Conservation (phyloP, 2,888 invertebrate species). For the Tetragnatha montana region DNA sequence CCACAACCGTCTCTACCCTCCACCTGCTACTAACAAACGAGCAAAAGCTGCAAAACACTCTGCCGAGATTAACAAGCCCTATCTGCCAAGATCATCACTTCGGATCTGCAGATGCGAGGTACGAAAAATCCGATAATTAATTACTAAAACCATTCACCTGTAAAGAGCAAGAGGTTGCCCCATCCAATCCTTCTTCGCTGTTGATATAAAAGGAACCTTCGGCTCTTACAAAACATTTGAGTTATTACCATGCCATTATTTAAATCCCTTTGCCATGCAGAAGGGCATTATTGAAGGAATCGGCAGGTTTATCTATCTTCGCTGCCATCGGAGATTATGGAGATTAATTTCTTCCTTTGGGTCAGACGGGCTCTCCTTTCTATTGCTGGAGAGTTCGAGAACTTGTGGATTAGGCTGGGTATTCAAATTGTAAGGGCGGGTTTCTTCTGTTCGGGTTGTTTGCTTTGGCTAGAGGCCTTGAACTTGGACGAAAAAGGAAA, state of each 20-base stretch:
- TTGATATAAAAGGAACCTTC: constrained; percentile 5
- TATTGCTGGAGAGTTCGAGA: background rate
- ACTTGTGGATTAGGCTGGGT: background rate
- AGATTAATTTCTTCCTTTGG: constrained; percentile 25
- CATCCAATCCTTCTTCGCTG: background rate
- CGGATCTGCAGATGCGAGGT: constrained; percentile 7
- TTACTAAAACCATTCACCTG: constrained; percentile 32
- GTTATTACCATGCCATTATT: constrained; percentile 24
- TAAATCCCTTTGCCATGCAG: constrained; percentile 27
- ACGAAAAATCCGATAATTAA: constrained; percentile 35
- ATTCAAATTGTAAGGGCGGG: background rate
- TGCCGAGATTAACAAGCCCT: constrained; percentile 17
- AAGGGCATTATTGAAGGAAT: constrained; percentile 15
- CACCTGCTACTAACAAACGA: constrained; percentile 5
- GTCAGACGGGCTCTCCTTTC: background rate
- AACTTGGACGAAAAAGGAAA: background rate
- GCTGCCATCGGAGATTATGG: constrained; percentile 27
- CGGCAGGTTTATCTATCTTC: constrained; percentile 28
- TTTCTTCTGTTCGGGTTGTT: background rate
- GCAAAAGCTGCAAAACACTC: background rate
- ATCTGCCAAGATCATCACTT: background rate
- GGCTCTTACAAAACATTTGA: background rate
- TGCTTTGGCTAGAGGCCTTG: background rate
- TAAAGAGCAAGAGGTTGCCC: constrained; percentile 23
- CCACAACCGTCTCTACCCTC: background rate